Evolutionary conservation across 1,140 invertebrate genomes (phyloP).

Genomic region (Aphelenchoides fujianensis): DNA sequence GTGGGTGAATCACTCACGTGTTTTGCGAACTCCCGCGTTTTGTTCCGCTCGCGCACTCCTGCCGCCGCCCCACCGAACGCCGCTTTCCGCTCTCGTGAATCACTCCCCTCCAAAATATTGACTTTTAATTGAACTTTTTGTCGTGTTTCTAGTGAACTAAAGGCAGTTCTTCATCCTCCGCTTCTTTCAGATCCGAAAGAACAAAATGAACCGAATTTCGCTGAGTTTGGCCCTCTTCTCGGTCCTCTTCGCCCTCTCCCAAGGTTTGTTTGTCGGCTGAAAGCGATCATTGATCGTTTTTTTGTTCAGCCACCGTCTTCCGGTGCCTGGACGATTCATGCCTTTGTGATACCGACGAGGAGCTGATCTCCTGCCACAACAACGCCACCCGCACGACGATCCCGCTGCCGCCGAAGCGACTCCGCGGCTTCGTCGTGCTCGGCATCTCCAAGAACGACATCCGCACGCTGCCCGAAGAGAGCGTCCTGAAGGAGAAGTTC

Average conservation of each 20-base stretch:
- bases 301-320: slow-evolving; percentile 35
- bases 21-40: no score
- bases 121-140: no score
- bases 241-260: neutral
- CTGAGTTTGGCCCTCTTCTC: neutral
- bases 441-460: slow-evolving; percentile 47
- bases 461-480: slow-evolving; percentile 32
- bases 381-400: slow-evolving; percentile 25
- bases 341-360: slow-evolving; percentile 46
- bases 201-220: neutral
- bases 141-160: no score
- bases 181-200: neutral
- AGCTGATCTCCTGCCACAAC: slow-evolving; percentile 49
- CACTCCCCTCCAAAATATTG: no score
- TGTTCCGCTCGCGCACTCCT: neutral
- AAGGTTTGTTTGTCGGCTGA: neutral
- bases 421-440: slow-evolving; percentile 42
- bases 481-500: slow-evolving; percentile 42
- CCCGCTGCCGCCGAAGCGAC: slow-evolving; percentile 27
- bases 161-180: neutral
- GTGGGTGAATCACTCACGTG: no score
- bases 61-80: neutral
- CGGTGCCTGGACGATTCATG: slow-evolving; percentile 37
- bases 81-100: neutral
- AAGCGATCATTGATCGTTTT: neutral